Base-by-base conservation (phyloP, 1,140 invertebrate genomes). In the Paraescarpia echinospica region DNA sequence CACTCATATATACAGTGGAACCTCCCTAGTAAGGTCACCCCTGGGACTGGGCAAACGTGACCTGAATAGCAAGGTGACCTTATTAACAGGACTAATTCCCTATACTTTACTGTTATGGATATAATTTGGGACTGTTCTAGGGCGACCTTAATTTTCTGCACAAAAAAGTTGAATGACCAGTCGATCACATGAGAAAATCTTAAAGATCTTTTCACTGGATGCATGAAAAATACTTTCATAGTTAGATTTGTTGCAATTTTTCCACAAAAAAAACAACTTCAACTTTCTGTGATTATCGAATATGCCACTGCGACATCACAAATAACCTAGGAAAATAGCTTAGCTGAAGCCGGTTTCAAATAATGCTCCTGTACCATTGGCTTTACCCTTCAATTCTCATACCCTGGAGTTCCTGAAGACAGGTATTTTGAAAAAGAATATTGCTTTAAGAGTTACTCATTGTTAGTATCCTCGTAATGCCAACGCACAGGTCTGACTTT, bases 401-500 rank as follows among this genome's bases (percentile, higher is more conserved):
- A n/a, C 27, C 9, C 59, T 27, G 22, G 59, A 77, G 59, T 77
- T 77, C 14, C 22, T 77, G 59, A 77, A 77, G 59, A 77, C 59
- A 77, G 59, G 59, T 77, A 77, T 77, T 77, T 77, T 77, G 59
- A 77, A 77, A 77, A 77, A 27, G 59, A 77, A 77, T 77, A 77
- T 77, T 77, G 59, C 59, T 77, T 77, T 77, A 77, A 4, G 59
- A 31, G 18, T 77, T 22, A 27, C 8, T 77, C 59, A 77, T 77
- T 41, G 41, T 41, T 41, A 41, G 59, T 77, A 27, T 18, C 59
- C 59, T 77, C 22, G 59, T 77, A 77, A 77, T 18, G 22, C 59
- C 27, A 31, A 4, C 59, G 27, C 59, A 77, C 22, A 77, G 59
- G 8, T 77, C 59, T 77, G 59, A 77, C 59, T 77, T 77, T 27